Evolutionary conservation across 64 coral and sea anemone species (phyloP).

Genomic region (Astreopora myriophthalma): DNA sequence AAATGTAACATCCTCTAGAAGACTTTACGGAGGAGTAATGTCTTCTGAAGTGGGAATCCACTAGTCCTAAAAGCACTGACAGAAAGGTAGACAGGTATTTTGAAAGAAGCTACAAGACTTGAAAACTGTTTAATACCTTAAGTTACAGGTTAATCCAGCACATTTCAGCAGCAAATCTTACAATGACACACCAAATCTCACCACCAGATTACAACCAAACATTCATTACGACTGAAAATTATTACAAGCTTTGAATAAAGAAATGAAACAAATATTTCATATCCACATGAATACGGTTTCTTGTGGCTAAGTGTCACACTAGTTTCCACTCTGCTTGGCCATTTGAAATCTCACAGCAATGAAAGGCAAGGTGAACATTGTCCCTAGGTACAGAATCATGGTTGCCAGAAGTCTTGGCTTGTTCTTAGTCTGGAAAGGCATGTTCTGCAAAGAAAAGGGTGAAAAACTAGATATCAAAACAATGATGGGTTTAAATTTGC

Average conservation of each 20-base stretch:
- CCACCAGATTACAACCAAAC: neutral
- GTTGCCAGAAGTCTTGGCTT: conserved; percentile 90
- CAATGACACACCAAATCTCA: neutral
- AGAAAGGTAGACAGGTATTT: neutral
- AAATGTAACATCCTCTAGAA: no score
- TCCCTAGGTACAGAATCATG: conserved; percentile 83
- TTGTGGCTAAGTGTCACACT: neutral
- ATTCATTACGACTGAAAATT: neutral
- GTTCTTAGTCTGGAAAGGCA: conserved; percentile 98
- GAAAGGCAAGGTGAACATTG: conserved; percentile 85
- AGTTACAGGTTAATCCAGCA: neutral
- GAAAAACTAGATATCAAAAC: no score
- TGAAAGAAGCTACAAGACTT: neutral
- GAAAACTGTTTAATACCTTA: neutral
- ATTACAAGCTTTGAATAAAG: neutral
- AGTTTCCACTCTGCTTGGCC: conserved; percentile 76
- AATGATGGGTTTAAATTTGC: no score
- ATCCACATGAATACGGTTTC: neutral
- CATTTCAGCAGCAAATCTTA: neutral
- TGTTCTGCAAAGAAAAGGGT: conserved; percentile 70
- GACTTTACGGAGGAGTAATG: no score
- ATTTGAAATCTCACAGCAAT: conserved; percentile 98
- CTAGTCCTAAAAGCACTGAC: neutral
- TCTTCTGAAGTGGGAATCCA: neutral
- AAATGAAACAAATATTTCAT: neutral